These are phyloP conservation scores for Schizopygopsis malacanthus DNA, from an alignment of 2,797 vertebrate genomes.

Conservation along the genomic window DNA sequence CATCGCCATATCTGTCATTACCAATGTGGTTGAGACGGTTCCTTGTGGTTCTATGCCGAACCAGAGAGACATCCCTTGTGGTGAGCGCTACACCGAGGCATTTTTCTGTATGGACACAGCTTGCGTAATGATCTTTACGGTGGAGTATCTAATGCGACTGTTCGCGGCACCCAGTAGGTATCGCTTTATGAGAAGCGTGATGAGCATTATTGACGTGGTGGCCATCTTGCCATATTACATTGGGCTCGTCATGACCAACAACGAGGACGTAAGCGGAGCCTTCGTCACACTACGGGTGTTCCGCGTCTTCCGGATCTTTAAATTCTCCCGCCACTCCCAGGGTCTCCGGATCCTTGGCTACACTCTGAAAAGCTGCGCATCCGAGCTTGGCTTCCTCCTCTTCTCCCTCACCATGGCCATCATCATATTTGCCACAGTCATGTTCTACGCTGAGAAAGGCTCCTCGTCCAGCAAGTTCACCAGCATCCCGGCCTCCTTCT, in stretches of 20 bases:
- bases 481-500: conserved; percentile 99
- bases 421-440: conserved; percentile 99
- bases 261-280: conserved; percentile 98
- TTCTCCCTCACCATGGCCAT: conserved; percentile 99
- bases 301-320: conserved; percentile 99
- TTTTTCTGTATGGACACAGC: conserved; percentile 99
- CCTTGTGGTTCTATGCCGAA: conserved; percentile 88
- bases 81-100: conserved; percentile 93
- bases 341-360: conserved; percentile 98
- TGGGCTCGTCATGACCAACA: conserved; percentile 98
- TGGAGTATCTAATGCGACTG: conserved; percentile 95
- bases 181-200: conserved; percentile 95
- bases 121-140: conserved; percentile 99
- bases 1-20: conserved; percentile 97
- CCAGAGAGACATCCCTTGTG: conserved; percentile 93
- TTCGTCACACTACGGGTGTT: conserved; percentile 98
- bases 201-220: conserved; percentile 99
- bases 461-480: conserved; percentile 99
- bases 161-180: conserved; percentile 97
- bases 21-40: conserved; percentile 98
- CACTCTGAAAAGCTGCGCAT: conserved; percentile 98
- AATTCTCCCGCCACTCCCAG: conserved; percentile 98
- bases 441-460: conserved; percentile 99
- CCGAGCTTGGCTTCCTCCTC: conserved; percentile 98
- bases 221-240: conserved; percentile 99